These are phyloP conservation scores for Crenichthys baileyi DNA, from an alignment of 2,797 vertebrate species.

Conservation along the genomic window DNA sequence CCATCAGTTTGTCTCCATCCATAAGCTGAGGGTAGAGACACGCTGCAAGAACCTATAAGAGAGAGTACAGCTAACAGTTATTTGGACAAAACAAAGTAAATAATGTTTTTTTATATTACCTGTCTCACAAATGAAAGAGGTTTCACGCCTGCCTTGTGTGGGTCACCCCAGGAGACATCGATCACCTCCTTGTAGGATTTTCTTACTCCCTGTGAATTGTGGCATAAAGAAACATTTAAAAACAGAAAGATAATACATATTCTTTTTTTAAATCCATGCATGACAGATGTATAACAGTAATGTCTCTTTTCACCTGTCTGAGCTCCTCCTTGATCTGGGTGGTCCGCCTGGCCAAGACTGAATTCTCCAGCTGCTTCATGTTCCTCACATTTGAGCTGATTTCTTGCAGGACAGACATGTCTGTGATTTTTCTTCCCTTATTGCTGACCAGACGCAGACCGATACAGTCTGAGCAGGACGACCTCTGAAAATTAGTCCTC, in stretches of 20 bases:
- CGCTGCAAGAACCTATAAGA: conserved; percentile 74
- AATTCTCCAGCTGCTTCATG: conserved; percentile 16
- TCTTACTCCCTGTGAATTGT: conserved; percentile 58
- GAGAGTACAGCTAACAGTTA: neutral
- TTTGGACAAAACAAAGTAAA: neutral
- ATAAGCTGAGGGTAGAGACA: conserved; percentile 78
- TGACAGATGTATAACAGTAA: neutral
- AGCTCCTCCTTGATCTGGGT: conserved; percentile 63
- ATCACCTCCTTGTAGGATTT: conserved; percentile 72
- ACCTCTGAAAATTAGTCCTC: neutral
- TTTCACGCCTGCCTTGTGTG: conserved; percentile 70
- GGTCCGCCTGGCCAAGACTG: conserved; percentile 30
- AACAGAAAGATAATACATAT: neutral
- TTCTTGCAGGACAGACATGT: conserved; percentile 48
- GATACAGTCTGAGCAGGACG: neutral
- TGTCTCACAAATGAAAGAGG: conserved; percentile 80
- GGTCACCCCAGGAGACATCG: conserved; percentile 64
- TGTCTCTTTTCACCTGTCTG: conserved; percentile 56
- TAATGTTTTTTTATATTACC: conserved; percentile 58
- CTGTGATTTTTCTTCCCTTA: neutral
- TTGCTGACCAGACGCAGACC: neutral
- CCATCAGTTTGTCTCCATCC: conserved; percentile 60
- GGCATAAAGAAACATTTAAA: neutral
- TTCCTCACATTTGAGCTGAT: conserved; percentile 41
- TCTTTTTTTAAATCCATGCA: neutral